phyloP scores from a whole-genome alignment of 2,797 vertebrate species.

The Eurystomus glaucurus region DNA sequence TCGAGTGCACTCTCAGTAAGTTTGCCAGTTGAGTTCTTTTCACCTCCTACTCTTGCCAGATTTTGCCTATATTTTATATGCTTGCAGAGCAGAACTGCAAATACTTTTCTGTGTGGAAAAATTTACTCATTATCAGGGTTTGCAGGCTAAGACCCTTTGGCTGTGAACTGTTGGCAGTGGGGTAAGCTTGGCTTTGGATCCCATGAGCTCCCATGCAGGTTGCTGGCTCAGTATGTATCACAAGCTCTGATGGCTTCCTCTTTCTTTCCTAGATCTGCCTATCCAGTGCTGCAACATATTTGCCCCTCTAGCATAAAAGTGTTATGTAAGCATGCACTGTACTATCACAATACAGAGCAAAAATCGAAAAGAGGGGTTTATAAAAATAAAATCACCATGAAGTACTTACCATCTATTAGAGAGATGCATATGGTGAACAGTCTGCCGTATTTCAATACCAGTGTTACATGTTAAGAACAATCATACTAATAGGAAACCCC shows the following conservation, averaged over 20 bases:
- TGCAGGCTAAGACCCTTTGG: background rate
- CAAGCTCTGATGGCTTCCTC: background rate
- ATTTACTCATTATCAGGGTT: background rate
- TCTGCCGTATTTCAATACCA: slow-evolving; percentile 59
- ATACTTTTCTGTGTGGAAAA: background rate
- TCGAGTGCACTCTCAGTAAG: no score
- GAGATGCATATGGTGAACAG: slow-evolving; percentile 32
- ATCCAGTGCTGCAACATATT: background rate
- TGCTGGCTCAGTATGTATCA: background rate
- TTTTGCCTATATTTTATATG: background rate
- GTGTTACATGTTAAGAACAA: slow-evolving; percentile 62
- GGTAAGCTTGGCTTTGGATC: background rate
- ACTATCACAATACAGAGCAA: background rate
- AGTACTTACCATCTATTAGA: slow-evolving; percentile 58
- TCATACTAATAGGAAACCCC: slow-evolving; percentile 66
- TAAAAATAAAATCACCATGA: slow-evolving; percentile 61
- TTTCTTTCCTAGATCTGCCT: background rate
- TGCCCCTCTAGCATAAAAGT: background rate
- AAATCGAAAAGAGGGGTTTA: background rate
- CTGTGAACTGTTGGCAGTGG: background rate
- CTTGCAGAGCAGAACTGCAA: background rate
- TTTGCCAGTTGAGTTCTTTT: background rate
- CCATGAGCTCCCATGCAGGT: background rate
- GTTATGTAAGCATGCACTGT: rapidly evolving
- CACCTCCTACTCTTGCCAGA: background rate